Base-by-base conservation (phyloP, 2,797 vertebrate genomes). In the Kryptolebias ocellatus region DNA sequence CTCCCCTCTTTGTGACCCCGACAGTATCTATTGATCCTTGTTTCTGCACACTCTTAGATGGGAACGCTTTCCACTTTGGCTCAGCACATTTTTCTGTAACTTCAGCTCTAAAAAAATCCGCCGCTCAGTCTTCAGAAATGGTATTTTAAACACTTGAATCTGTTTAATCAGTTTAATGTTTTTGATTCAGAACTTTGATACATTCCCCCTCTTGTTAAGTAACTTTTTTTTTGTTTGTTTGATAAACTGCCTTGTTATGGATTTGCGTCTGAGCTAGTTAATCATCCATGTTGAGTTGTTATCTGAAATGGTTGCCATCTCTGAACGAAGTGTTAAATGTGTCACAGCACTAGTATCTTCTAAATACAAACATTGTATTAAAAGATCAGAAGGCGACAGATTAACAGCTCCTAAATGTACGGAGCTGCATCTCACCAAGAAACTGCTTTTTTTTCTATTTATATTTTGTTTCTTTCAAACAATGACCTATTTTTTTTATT, bases 151-250 rank as follows among this genome's bases (percentile, higher is more conserved):
- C 16, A 61, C 16, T 39, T 16, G 8, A 24, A 27, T 77, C 51
- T 80, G 60, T 29, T 34, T 79, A 73, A 14, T 62, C 45, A 24
- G 16, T 56, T 31, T 47, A 24, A 24, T 24, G 60, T 65, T 46
- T 74, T 72, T 47, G 56, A 60, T 56, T 51, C 20, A 67, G 51
- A 54, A 60, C 39, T 20, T 18, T 34, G 15, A 46, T 70, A 82
- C 83, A 86, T 89, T 87, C 81, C 79, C 55, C 45, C 69, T 37
- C 5, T 68, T 67, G 85, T 67, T 56, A 42, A 61, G 54, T 60
- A 50, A 68, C 27, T 24, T 45, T 53, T 71, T 65, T 83, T 29
- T 44, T 60, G 20, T 45, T 46, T 42, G 2, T 42, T 42, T 42
- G 29, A 66, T 74, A 29, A 51, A 24, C 64, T 68, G 53, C 60